phyloP scores from a whole-genome alignment of 2,888 invertebrate genomes.

The Dusona sp. region DNA sequence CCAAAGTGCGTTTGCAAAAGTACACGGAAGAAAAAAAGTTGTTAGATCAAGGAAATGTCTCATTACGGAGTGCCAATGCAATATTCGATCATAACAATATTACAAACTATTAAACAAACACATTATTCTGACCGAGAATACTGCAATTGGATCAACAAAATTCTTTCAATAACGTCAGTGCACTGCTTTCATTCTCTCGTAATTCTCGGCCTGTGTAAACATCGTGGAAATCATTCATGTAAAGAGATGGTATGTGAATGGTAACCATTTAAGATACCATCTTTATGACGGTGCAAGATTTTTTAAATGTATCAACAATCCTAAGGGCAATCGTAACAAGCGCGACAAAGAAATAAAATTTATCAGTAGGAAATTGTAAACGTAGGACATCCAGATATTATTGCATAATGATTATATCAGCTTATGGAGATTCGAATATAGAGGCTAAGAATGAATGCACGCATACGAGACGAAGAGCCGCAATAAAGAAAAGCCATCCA shows the following conservation, averaged over 20 bases:
- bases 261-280: background rate
- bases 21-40: too few species aligned
- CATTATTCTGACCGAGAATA: too few species aligned
- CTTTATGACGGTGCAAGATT: background rate
- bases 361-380: background rate
- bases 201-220: slow-evolving; percentile 32
- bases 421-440: background rate
- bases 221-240: slow-evolving; percentile 50
- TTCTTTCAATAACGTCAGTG: too few species aligned
- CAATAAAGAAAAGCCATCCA: slow-evolving; percentile 26
- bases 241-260: slow-evolving; percentile 18
- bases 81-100: too few species aligned
- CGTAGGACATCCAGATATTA: background rate
- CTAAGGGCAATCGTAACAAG: background rate
- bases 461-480: background rate
- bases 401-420: slow-evolving; percentile 22
- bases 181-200: slow-evolving; percentile 37
- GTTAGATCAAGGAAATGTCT: too few species aligned
- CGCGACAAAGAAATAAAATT: background rate
- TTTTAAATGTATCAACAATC: background rate
- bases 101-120: too few species aligned
- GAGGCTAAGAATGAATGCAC: background rate
- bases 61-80: too few species aligned
- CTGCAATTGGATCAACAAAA: too few species aligned
- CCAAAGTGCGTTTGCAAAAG: slow-evolving; percentile 49